Conservation (phyloP, 2,888 invertebrate species). For the Andrena flavipes region DNA sequence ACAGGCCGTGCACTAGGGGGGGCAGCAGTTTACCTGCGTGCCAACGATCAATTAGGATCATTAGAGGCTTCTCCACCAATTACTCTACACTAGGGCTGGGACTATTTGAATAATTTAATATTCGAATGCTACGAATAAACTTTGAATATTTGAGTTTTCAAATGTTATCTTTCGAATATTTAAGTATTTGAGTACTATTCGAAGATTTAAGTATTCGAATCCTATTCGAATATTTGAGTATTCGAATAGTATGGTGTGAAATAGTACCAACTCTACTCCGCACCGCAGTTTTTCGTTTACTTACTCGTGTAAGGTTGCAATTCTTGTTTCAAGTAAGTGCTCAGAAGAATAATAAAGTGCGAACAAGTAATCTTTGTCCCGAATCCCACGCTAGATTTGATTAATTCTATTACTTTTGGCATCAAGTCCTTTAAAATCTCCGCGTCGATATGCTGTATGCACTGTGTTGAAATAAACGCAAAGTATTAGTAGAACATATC, state of each 20-base stretch:
- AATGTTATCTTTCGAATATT: no score
- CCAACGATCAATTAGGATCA: slow-evolving; percentile 29
- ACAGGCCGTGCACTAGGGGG: slow-evolving; percentile 90
- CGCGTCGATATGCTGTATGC: slow-evolving; percentile 91
- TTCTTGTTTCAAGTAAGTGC: slow-evolving; percentile 85
- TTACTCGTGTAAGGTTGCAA: slow-evolving; percentile 87
- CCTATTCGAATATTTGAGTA: no score
- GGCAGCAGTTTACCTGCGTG: slow-evolving; percentile 87
- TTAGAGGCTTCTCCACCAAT: not conserved
- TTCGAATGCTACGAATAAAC: no score
- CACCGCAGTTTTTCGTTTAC: slow-evolving; percentile 22
- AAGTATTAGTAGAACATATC: slow-evolving; percentile 23
- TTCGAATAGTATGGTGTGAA: no score
- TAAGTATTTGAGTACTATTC: no score
- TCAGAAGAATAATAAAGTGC: slow-evolving; percentile 91
- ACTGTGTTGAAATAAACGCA: slow-evolving; percentile 82
- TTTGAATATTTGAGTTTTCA: no score
- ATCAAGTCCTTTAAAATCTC: slow-evolving; percentile 92
- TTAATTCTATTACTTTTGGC: slow-evolving; percentile 92
- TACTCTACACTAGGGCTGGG: no score
- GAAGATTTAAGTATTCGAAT: no score
- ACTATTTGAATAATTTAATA: no score
- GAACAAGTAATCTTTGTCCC: slow-evolving; percentile 94
- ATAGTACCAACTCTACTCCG: not conserved
- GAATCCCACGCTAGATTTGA: slow-evolving; percentile 92